Evolutionary conservation across 2,888 invertebrate genomes (phyloP).

Genomic region (Pandemis heparana): DNA sequence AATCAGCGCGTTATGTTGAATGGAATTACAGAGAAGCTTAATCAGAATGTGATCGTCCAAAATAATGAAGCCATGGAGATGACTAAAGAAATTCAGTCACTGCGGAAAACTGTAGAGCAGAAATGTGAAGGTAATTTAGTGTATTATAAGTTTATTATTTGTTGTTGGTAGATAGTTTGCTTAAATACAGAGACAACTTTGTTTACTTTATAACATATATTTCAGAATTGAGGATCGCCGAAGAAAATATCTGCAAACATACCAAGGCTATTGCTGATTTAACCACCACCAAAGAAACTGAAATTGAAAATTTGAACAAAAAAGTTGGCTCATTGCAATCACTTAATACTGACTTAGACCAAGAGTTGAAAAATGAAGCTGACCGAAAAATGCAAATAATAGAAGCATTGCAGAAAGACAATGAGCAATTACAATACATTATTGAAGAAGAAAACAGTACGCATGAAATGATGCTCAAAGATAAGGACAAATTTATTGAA

Average conservation of each 20-base stretch:
- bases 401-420: constrained; percentile 58
- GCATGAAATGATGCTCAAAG: constrained; percentile 59
- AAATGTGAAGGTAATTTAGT: constrained; percentile 55
- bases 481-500: constrained; percentile 61
- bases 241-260: constrained; percentile 47
- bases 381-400: constrained; percentile 53
- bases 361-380: constrained; percentile 53
- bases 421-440: constrained; percentile 59
- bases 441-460: constrained; percentile 63
- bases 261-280: constrained; percentile 47
- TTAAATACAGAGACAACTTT: not conserved
- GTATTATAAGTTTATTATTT: not conserved
- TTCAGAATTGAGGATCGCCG: constrained; percentile 54
- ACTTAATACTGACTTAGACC: constrained; percentile 51
- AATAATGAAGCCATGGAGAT: constrained; percentile 38
- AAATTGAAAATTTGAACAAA: constrained; percentile 50
- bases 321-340: constrained; percentile 51
- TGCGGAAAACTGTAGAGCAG: constrained; percentile 50
- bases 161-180: not conserved
- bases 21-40: constrained; percentile 2
- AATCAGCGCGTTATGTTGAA: constrained; percentile 12
- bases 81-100: constrained; percentile 23
- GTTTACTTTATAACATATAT: constrained; percentile 30
- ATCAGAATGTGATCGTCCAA: constrained; percentile 19
- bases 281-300: constrained; percentile 48